Conservation (phyloP, 2,888 invertebrate genomes). For the Craniophora ligustri region DNA sequence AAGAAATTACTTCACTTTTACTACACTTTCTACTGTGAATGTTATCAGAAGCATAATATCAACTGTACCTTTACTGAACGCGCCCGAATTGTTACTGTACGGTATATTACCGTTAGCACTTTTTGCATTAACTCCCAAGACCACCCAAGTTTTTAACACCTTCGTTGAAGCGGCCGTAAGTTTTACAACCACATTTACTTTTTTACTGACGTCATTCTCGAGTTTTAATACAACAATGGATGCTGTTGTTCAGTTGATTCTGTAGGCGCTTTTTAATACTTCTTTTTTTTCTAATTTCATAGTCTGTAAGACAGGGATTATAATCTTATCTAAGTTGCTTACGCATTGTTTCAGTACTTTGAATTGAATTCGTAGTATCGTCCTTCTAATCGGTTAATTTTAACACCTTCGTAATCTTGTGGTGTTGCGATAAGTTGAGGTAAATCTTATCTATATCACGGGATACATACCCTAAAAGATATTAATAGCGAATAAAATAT, state of each 20-base stretch:
- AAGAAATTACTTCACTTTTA: slow-evolving; percentile 28
- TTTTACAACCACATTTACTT: slow-evolving; percentile 44
- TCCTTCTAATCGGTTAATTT: background rate
- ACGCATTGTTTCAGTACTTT: slow-evolving; percentile 9
- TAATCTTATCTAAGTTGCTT: slow-evolving; percentile 14
- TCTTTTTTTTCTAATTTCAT: slow-evolving; percentile 13
- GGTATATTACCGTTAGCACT: slow-evolving; percentile 59
- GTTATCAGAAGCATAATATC: slow-evolving; percentile 51
- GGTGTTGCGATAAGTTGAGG: too few species aligned
- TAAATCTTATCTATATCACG: too few species aligned
- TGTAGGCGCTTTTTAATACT: slow-evolving; percentile 18
- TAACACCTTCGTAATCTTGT: too few species aligned
- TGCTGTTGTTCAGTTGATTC: slow-evolving; percentile 37
- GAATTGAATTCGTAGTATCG: background rate
- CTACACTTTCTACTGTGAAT: slow-evolving; percentile 33
- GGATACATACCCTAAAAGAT: too few species aligned
- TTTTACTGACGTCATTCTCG: slow-evolving; percentile 48
- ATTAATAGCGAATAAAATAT: too few species aligned
- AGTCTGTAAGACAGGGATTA: background rate
- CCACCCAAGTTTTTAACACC: slow-evolving; percentile 59
- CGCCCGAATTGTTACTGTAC: slow-evolving; percentile 51
- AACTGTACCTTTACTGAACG: slow-evolving; percentile 36
- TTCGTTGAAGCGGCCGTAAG: slow-evolving; percentile 35
- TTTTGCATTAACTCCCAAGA: slow-evolving; percentile 53
- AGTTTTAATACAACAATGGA: slow-evolving; percentile 37